Evolutionary conservation across 2,113 vertebrate genomes (phyloP), one percentile per base, ranked within the genome.

Genomic region (Protomyctophum bolini): DNA sequence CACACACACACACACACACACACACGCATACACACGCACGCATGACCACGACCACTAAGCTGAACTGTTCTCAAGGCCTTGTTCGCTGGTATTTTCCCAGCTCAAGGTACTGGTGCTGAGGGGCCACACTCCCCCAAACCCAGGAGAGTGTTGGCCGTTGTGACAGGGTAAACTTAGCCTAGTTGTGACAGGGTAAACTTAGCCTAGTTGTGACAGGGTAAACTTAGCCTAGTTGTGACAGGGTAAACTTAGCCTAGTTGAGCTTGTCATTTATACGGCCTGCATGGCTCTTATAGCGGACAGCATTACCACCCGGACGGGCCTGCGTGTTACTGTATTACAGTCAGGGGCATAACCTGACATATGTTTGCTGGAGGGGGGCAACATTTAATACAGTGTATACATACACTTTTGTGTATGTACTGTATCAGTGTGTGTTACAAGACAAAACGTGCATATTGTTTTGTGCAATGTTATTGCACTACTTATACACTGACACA

Each of bases 21-120:
- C 61, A 54, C 60, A 28, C 64, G 11, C 67, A 21, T 2, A 21
- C 21, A 21, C 21, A 21, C 21, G 2, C 21, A 21, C 21, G 2
- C 21, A 21, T 2, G n/a, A 21, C 21, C 66, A 21, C 21, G 21
- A 21, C 21, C 21, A 21, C 21, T 21, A 28, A 76, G 58, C 64
- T 49, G 54, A 75, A 82, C 76, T 80, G 10, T 69, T 75, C 62
- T 82, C 66, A 56, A 73, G 70, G 51, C 61, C 63, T 83, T 87
- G 73, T 87, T 87, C 41, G 54, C 60, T 65, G 58, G 33, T 49
- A 63, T 87, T 73, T 76, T 76, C 58, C 74, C 28, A 21, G 21
- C 21, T 21, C 21, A 21, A 21, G 21, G 1, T 59, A 57, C 7
- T 45, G 58, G 45, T 60, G 47, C 49, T 59, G 45, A 55, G 59